Base-by-base conservation (phyloP, 2,113 vertebrate genomes). In the Pollachius pollachius region DNA sequence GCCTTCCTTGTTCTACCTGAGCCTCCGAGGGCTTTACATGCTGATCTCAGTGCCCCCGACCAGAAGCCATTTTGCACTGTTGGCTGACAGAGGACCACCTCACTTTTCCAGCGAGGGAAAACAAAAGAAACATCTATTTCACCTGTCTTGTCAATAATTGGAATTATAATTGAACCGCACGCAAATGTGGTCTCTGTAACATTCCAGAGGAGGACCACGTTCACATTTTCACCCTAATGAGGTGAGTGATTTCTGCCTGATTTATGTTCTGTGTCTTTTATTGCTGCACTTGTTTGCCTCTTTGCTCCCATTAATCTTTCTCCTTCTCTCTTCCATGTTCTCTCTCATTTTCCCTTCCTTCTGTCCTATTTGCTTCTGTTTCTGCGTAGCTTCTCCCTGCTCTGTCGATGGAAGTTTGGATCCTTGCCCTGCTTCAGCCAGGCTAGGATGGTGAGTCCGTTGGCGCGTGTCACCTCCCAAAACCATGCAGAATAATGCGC, bases 401-500 rank as follows among this genome's bases (percentile, higher is more conserved):
- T 79, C 85, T 87, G 87, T 93, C 92, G 89, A 95, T 95, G 94
- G 95, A 94, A 94, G 93, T 91, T 90, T 91, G 93, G 91, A 93
- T 89, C 91, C 89, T 89, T 88, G 89, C 93, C 91, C 91, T 90
- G 92, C 92, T 94, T 90, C 94, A 94, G 93, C 94, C 94, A 91
- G 95, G 94, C 92, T 96, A 94, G 93, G 92, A 92, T 92, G 93
- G 90, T 90, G 90, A 85, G 80, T 91, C 91, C 90, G 92, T 94
- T 92, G 92, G 92, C 93, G 92, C 93, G 93, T 93, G 89, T 92
- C 90, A 73, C 92, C 89, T 94, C 93, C 93, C 92, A 93, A 85
- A 92, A 94, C 92, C 92, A 97, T 98, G 97, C 93, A 95, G 94
- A 97, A 98, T 93, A 95, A 99, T 98, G 97, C 95, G 94, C 95